phyloP scores from a whole-genome alignment of 2,888 invertebrate species.

The Agonopterix alstromeriana region DNA sequence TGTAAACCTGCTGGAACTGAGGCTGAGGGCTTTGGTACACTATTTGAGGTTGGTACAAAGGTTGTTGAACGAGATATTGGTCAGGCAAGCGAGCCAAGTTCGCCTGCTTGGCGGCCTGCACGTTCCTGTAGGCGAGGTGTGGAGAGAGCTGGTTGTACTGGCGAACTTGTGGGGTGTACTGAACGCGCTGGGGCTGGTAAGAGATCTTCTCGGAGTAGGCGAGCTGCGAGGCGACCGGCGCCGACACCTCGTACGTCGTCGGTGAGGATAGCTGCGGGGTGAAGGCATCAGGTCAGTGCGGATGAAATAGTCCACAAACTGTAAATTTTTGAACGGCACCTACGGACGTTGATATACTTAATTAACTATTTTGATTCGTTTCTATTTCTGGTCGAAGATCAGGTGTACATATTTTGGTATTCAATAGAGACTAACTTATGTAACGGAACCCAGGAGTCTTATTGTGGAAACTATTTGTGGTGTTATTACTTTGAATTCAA shows the following conservation, averaged over 20 bases:
- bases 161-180: constrained; percentile 14
- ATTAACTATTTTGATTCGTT: too few relatives aligned
- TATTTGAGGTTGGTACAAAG: background rate
- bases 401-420: too few relatives aligned
- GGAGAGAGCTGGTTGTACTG: constrained; percentile 1
- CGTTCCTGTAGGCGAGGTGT: constrained; percentile 4
- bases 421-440: too few relatives aligned
- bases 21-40: background rate
- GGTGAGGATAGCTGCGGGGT: constrained; percentile 40
- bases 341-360: too few relatives aligned
- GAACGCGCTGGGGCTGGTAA: constrained; percentile 27
- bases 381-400: too few relatives aligned
- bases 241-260: constrained; percentile 50
- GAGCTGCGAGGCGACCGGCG: constrained; percentile 49
- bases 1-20: background rate
- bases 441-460: too few relatives aligned
- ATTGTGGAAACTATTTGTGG: too few relatives aligned
- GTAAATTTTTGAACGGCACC: too few relatives aligned
- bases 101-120: too few relatives aligned
- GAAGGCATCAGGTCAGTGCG: background rate
- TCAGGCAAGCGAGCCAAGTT: background rate
- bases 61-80: background rate
- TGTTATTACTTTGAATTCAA: too few relatives aligned
- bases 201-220: constrained; percentile 48
- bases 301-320: too few relatives aligned